A percentile compares a stretch with the other conserved stretches of the same genome.
phyloP scores from a whole-genome alignment of 1,140 invertebrate species.

The Colletes latitarsis region DNA sequence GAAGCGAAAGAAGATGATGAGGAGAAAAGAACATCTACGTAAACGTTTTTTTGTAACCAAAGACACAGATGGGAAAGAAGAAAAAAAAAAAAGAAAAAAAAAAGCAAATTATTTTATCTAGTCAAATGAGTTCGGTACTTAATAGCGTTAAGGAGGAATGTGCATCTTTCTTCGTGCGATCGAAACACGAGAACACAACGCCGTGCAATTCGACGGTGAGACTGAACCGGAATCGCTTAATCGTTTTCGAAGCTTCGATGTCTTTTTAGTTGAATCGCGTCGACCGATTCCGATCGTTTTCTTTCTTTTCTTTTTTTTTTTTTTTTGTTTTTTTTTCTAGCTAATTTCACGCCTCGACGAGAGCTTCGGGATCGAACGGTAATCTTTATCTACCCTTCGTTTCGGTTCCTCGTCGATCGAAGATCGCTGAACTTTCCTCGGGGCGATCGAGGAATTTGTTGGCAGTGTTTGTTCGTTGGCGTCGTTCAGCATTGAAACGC shows the following conservation, averaged over 20 bases:
- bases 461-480: not conserved
- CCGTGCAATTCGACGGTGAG: slow-evolving; percentile 8
- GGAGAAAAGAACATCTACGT: slow-evolving; percentile 8
- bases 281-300: not conserved
- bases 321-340: not conserved
- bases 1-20: not conserved
- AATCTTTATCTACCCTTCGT: not conserved
- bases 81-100: slow-evolving; percentile 27
- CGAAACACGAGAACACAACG: not conserved
- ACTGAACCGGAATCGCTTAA: slow-evolving; percentile 14
- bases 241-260: slow-evolving; percentile 1
- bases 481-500: not conserved
- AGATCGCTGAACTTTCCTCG: slow-evolving; percentile 7
- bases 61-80: slow-evolving; percentile 58
- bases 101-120: slow-evolving; percentile 77
- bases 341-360: not conserved
- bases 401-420: not conserved
- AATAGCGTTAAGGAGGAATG: slow-evolving; percentile 78
- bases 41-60: slow-evolving; percentile 73
- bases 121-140: slow-evolving; percentile 80
- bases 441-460: not conserved
- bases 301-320: not conserved
- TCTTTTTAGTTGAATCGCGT: not conserved
- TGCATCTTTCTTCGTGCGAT: slow-evolving; percentile 73
- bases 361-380: not conserved